phyloP scores from a whole-genome alignment of 2,797 vertebrate genomes.

The Erithacus rubecula region DNA sequence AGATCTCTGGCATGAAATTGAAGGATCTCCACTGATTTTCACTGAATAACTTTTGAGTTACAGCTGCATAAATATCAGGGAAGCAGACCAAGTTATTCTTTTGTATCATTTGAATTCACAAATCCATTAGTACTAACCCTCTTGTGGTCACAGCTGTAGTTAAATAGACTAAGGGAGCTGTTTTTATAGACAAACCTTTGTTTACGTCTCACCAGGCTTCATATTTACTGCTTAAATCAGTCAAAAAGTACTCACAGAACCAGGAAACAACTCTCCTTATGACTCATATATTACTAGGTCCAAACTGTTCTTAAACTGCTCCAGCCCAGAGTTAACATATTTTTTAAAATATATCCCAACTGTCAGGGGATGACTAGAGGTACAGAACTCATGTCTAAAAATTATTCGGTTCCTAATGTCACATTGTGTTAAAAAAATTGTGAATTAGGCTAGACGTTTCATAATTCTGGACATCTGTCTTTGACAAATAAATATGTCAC shows the following conservation, averaged over 20 bases:
- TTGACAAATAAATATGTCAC: slow-evolving; percentile 6
- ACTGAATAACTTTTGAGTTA: background rate
- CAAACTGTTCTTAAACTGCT: background rate
- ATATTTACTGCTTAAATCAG: background rate
- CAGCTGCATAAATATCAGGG: background rate
- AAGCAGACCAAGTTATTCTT: background rate
- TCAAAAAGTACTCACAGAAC: background rate
- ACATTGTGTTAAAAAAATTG: background rate
- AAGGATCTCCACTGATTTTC: background rate
- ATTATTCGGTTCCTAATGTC: background rate
- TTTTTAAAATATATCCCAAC: slow-evolving; percentile 17
- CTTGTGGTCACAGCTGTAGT: background rate
- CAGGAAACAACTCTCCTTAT: background rate
- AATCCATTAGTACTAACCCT: background rate
- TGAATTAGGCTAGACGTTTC: background rate
- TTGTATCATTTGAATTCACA: background rate
- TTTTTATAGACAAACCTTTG: background rate
- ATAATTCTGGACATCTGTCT: background rate
- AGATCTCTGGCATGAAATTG: background rate
- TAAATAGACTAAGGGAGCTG: background rate
- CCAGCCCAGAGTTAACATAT: background rate
- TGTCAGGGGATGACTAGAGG: background rate
- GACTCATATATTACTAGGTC: background rate
- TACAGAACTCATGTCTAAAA: background rate
- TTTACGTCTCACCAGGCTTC: background rate